Evolutionary conservation across 2,797 vertebrate species (phyloP).

Genomic region (Chloroceryle inda): DNA sequence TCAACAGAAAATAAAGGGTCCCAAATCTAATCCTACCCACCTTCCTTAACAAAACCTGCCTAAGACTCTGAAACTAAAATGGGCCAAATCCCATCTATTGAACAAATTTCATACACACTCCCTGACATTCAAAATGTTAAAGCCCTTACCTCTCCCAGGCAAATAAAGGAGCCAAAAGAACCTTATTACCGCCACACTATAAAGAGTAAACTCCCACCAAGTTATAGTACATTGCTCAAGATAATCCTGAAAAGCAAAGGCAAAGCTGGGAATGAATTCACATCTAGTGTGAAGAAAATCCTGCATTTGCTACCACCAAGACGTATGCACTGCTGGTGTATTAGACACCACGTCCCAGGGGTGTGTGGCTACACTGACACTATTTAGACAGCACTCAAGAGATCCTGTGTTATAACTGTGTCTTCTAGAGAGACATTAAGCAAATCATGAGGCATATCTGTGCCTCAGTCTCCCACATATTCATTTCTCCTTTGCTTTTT

Average conservation of each 20-base stretch:
- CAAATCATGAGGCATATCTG: neutral
- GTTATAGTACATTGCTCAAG: neutral
- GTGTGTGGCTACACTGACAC: neutral
- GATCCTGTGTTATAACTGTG: neutral
- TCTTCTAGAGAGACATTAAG: neutral
- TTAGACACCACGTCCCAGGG: neutral
- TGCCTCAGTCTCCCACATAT: neutral
- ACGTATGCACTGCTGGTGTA: fast-evolving
- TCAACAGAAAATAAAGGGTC: neutral
- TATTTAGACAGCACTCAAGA: neutral
- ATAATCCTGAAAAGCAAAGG: neutral
- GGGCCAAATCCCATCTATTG: fast-evolving
- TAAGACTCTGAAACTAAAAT: neutral
- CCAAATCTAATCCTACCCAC: neutral
- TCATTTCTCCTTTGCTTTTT: neutral
- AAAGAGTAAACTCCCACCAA: neutral
- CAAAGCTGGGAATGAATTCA: neutral
- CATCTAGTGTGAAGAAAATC: neutral
- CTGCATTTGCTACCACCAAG: neutral
- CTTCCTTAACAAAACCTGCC: neutral
- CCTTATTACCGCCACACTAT: neutral
- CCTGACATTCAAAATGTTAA: neutral
- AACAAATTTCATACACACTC: neutral
- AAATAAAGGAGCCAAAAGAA: neutral
- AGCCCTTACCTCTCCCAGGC: neutral